Evolutionary conservation across 2,888 invertebrate genomes (phyloP), one percentile per base, ranked within the genome.

Genomic region (Sminthurinus aureus): DNA sequence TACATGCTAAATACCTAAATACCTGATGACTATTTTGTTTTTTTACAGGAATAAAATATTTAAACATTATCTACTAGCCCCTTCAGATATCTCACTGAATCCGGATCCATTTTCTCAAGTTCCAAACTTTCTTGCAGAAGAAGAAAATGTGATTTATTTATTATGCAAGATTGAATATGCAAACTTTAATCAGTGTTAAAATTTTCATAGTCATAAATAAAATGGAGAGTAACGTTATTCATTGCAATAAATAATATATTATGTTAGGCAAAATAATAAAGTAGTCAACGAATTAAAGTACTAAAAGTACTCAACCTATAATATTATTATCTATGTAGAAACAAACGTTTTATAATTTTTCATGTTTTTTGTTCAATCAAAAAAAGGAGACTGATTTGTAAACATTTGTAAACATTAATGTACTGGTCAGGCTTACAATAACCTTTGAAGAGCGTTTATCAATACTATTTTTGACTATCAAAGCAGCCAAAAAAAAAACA

Each of bases 11-110:
- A n/a, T n/a, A n/a, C n/a, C n/a, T n/a, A n/a, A n/a, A n/a, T n/a
- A n/a, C n/a, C n/a, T n/a, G n/a, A n/a, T n/a, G n/a, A n/a, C n/a
- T n/a, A 38, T 22, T 77, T 51, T 24, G 11, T 77, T 12, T 79
- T 22, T 9, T 82, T 85, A 13, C 66, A 87, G 87, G 67, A 84
- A 86, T n/a, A 86, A 87, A 78, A 69, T 86, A 0, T 81, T 84
- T 9, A 76, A 69, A 64, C 77, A 73, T 51, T 82, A 67, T 73
- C 73, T 84, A 24, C 69, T 81, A 9, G 73, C 79, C 58, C 82
- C 85, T 69, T 15, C 82, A 50, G 82, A 86, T 15, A 82, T 84
- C 58, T 24, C 64, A 4, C n/a, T 69, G 18, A 79, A 50, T 58
- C 13, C 74, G 15, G 74, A 85, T 58, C 84, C 83, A 8, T 84